A percentile compares a stretch with the other conserved stretches of the same genome.
phyloP scores from a whole-genome alignment of 2,888 invertebrate genomes.

The Melieria picta region DNA sequence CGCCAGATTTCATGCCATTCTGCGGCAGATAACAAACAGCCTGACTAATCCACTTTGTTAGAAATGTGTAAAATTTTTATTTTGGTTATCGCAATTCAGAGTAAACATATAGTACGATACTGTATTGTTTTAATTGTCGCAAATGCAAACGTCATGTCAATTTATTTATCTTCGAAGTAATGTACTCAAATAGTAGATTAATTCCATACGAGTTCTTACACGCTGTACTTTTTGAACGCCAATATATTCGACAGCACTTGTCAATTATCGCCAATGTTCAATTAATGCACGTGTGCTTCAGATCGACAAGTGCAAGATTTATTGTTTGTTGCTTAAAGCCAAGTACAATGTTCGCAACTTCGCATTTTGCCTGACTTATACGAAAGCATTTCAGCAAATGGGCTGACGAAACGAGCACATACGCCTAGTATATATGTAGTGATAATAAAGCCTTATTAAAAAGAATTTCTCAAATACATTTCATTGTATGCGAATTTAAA shows the following conservation, averaged over 20 bases:
- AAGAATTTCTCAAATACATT: slow-evolving; percentile 5
- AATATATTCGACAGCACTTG: neutral
- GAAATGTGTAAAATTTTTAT: slow-evolving; percentile 28
- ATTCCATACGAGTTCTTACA: slow-evolving; percentile 20
- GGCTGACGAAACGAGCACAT: no score
- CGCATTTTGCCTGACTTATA: no score
- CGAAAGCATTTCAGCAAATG: no score
- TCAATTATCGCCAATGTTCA: neutral
- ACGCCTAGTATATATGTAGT: neutral
- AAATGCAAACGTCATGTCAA: slow-evolving; percentile 9
- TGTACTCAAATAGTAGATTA: neutral
- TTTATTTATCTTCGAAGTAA: neutral
- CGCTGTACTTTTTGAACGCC: neutral
- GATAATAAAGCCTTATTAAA: neutral
- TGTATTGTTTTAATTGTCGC: slow-evolving; percentile 5
- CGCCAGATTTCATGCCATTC: no score
- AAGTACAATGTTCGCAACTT: slow-evolving; percentile 6
- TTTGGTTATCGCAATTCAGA: slow-evolving; percentile 13
- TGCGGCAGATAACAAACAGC: no score
- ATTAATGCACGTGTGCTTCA: no score
- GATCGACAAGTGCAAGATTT: no score
- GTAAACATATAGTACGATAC: slow-evolving; percentile 15
- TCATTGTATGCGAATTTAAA: slow-evolving; percentile 29
- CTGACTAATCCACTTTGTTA: slow-evolving; percentile 5
- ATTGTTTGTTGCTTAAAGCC: slow-evolving; percentile 19